Percentiles rank a stretch among this genome's conserved stretches.
phyloP scores from a whole-genome alignment of 2,113 vertebrate species.

The Chlorodrepanis virens region DNA sequence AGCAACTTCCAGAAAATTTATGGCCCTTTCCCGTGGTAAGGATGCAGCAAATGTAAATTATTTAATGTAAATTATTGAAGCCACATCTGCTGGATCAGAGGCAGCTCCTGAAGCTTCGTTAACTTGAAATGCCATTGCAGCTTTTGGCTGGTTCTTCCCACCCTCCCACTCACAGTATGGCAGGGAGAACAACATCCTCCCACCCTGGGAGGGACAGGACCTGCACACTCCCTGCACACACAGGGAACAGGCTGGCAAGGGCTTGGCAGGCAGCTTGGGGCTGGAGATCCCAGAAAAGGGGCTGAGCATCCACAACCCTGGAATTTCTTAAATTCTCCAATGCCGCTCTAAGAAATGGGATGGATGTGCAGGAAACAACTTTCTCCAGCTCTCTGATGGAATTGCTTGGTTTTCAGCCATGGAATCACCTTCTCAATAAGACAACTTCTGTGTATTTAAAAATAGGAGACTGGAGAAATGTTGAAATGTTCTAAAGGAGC shows the following conservation, averaged over 20 bases:
- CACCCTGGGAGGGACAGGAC: background rate
- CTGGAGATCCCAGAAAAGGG: background rate
- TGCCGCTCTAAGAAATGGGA: fast-evolving
- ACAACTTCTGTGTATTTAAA: background rate
- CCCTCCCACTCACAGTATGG: constrained; percentile 25
- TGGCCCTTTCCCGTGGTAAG: fast-evolving
- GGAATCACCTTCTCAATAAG: background rate
- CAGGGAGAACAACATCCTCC: constrained; percentile 11
- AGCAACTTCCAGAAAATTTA: background rate
- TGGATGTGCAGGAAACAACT: background rate
- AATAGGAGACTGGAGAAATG: background rate
- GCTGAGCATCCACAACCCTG: background rate
- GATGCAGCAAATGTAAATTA: background rate
- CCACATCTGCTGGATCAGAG: background rate
- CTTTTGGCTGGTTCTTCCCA: background rate
- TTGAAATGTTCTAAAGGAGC: background rate
- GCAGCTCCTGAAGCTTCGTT: background rate
- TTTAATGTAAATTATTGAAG: background rate
- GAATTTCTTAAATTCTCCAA: background rate
- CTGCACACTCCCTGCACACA: background rate
- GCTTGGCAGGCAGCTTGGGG: background rate
- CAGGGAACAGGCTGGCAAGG: background rate
- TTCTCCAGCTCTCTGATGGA: background rate
- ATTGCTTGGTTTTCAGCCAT: background rate
- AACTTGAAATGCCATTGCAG: background rate